Base-by-base conservation (phyloP, 2,888 invertebrate genomes). In the Scaptomyza flava region DNA sequence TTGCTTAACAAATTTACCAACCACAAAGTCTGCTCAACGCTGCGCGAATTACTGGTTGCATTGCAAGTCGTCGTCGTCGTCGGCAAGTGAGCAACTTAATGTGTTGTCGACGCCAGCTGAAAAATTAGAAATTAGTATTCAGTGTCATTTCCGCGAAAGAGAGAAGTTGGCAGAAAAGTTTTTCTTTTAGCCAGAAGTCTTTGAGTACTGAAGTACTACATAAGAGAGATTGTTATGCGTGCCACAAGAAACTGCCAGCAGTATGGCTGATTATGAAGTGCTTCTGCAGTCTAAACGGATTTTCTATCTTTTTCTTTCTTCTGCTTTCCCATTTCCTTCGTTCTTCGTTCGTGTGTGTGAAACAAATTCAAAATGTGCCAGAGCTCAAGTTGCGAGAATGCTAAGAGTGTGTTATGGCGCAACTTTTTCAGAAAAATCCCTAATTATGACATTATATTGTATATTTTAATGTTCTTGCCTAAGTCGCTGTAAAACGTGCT, bases 111-210 rank as follows among this genome's bases (percentile, higher is more conserved):
- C 78, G 60, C 70, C 85, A 85, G 89, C 83, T 78, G 79, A 80
- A 57, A 89, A 90, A 90, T 90, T 90, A 89, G 84, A 87, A 90
- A 90, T 90, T 90, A 90, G 89, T 90, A 90, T 90, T 90, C 90
- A 90, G 90, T 90, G 90, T 85, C 90, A 90, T 90, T 90, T 88
- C 87, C 88, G 78, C 85, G 81, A 77, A 9, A 41, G 41, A 41
- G 81, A 67, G 68, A 46, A 76, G 68, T 77, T 77, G 56, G 71
- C 74, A 77, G 58, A 73, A 82, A 68, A 52, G 41, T 41, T 41
- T 41, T 41, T 41, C 17, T 75, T 72, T 68, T 72, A 67, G 57
- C 60, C 59, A 46, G 41, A 67, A 65, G 72, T 59, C 77, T 77
- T 61, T 63, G 63, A 67, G 60, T 66, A 56, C 62, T 27, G 27